These are phyloP conservation scores for Dermatemys mawii DNA, from an alignment of 2,113 vertebrate genomes.

Conservation along the genomic window DNA sequence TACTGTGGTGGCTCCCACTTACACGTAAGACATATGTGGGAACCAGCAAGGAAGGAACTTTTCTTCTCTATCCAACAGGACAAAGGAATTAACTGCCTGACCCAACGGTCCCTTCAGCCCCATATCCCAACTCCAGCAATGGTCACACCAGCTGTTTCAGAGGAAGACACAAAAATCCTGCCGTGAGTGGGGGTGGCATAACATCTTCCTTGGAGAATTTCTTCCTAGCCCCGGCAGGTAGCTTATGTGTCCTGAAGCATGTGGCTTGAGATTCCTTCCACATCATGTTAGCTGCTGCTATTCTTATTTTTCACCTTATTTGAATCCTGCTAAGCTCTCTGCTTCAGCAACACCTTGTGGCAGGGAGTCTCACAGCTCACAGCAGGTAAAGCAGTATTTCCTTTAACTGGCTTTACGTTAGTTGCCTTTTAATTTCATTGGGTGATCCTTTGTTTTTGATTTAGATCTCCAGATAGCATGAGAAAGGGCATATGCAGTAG, in stretches of 20 bases:
- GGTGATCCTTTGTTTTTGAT: background rate
- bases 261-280: background rate
- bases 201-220: background rate
- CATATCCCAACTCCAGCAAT: background rate
- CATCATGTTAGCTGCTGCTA: background rate
- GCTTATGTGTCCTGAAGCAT: background rate
- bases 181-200: background rate
- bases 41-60: background rate
- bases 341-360: background rate
- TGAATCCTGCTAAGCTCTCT: no score
- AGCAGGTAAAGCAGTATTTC: background rate
- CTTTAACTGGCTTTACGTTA: background rate
- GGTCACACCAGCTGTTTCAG: background rate
- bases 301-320: background rate
- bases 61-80: fast-evolving
- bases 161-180: background rate
- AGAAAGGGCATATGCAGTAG: no score
- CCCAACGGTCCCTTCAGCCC: background rate
- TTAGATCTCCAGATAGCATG: background rate
- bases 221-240: background rate
- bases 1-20: background rate
- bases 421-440: background rate
- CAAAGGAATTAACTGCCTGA: background rate
- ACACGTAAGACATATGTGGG: fast-evolving
- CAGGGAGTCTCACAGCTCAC: background rate